phyloP scores from a whole-genome alignment of 2,113 vertebrate species.

The Dryoscopus gambensis region DNA sequence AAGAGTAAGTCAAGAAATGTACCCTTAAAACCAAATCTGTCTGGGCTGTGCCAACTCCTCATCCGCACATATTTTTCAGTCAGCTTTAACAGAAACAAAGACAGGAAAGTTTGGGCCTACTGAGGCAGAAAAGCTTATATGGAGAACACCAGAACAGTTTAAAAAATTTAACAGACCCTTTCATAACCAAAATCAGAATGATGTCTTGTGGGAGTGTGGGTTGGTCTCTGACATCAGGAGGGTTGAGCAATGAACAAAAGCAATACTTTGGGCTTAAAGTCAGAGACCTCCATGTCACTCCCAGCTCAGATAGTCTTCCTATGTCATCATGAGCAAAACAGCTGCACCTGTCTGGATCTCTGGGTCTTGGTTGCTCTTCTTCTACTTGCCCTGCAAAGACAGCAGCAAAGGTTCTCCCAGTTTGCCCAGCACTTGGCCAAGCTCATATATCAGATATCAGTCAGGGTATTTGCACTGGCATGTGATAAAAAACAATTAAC shows the following conservation, averaged over 20 bases:
- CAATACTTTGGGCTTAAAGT: background rate
- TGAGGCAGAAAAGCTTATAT: background rate
- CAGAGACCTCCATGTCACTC: background rate
- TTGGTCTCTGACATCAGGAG: background rate
- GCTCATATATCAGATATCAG: background rate
- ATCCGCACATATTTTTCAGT: background rate
- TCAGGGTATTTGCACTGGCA: background rate
- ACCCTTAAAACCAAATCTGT: background rate
- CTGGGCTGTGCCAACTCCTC: background rate
- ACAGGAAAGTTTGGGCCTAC: background rate
- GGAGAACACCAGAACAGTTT: background rate
- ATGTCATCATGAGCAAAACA: background rate
- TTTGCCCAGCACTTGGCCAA: background rate
- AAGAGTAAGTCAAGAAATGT: background rate
- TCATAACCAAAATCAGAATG: background rate
- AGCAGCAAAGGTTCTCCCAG: background rate
- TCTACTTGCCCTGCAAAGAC: background rate
- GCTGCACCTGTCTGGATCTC: background rate
- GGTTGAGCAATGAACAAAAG: background rate
- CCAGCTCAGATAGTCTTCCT: background rate
- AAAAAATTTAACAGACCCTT: background rate
- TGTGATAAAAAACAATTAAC: background rate
- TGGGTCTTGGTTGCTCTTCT: background rate
- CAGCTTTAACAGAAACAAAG: background rate
- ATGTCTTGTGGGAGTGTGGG: background rate